A percentile compares a stretch with the other conserved stretches of the same genome.
These are phyloP conservation scores for Drosophila mettleri DNA, from an alignment of 2,888 invertebrate species.

Conservation along the genomic window DNA sequence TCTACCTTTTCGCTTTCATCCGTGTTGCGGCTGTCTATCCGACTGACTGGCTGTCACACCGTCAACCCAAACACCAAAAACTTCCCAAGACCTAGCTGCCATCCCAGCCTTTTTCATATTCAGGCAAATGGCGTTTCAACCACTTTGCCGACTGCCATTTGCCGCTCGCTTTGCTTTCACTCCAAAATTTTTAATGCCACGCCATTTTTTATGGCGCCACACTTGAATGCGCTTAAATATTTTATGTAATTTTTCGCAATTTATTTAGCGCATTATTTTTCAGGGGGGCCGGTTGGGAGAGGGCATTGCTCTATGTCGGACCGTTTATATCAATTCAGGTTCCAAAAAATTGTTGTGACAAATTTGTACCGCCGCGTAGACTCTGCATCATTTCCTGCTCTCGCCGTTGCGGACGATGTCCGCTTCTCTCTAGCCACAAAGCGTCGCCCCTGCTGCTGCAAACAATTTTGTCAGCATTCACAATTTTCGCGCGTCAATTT, in stretches of 20 bases:
- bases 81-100: conserved; percentile 11
- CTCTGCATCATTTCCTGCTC: conserved; percentile 1
- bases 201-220: conserved; percentile 78
- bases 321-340: conserved; percentile 76
- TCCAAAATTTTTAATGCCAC: conserved; percentile 75
- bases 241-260: conserved; percentile 81
- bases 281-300: conserved; percentile 6
- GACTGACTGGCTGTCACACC: conserved; percentile 63
- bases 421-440: conserved; percentile 42
- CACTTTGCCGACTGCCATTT: conserved; percentile 65
- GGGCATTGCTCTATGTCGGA: conserved; percentile 17
- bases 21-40: conserved; percentile 59
- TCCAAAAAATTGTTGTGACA: conserved; percentile 54
- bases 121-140: conserved; percentile 56
- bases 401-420: conserved; percentile 17
- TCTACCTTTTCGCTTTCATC: background rate
- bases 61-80: conserved; percentile 43
- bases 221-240: conserved; percentile 81
- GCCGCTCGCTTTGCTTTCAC: conserved; percentile 76
- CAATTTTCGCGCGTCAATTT: conserved; percentile 68
- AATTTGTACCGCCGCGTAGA: conserved; percentile 45
- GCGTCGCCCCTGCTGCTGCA: conserved; percentile 20
- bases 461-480: conserved; percentile 42
- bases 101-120: background rate
- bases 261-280: conserved; percentile 79